phyloP scores from a whole-genome alignment of 2,113 vertebrate genomes.

The Poeciliopsis prolifica region DNA sequence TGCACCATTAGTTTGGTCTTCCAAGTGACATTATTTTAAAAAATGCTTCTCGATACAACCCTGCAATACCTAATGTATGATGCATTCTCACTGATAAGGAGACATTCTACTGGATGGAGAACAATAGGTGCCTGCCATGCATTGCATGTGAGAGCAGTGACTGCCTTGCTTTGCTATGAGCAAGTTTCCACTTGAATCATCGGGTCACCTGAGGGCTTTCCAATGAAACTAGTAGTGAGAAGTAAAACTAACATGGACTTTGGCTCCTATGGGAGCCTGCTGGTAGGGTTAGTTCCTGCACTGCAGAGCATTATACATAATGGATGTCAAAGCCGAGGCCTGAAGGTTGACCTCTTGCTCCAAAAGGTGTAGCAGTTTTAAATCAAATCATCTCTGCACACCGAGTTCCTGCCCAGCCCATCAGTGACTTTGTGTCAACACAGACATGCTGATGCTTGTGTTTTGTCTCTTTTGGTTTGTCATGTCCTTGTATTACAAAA shows the following conservation, averaged over 20 bases:
- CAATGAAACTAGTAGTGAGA: conserved; percentile 16
- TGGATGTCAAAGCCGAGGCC: neutral
- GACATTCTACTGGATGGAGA: too few species aligned
- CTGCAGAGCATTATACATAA: conserved; percentile 5
- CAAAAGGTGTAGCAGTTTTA: neutral
- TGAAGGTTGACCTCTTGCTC: neutral
- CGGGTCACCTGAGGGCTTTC: conserved; percentile 61
- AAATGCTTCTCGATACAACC: too few species aligned
- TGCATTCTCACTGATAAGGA: too few species aligned
- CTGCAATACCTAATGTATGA: too few species aligned
- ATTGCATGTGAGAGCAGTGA: too few species aligned
- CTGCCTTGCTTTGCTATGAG: neutral
- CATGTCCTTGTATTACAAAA: neutral
- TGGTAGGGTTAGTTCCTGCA: conserved; percentile 35
- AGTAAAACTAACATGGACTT: conserved; percentile 56
- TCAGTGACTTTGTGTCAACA: conserved; percentile 16
- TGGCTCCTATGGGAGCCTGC: conserved; percentile 37
- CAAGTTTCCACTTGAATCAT: conserved; percentile 44
- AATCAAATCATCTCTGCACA: neutral
- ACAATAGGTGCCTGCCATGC: too few species aligned
- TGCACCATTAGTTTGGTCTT: too few species aligned
- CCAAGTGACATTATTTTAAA: too few species aligned
- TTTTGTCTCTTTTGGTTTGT: neutral
- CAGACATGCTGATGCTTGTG: conserved; percentile 5
- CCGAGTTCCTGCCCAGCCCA: conserved; percentile 2